These are phyloP conservation scores for Scolopax rusticola DNA, from an alignment of 2,797 vertebrate genomes.

Conservation along the genomic window DNA sequence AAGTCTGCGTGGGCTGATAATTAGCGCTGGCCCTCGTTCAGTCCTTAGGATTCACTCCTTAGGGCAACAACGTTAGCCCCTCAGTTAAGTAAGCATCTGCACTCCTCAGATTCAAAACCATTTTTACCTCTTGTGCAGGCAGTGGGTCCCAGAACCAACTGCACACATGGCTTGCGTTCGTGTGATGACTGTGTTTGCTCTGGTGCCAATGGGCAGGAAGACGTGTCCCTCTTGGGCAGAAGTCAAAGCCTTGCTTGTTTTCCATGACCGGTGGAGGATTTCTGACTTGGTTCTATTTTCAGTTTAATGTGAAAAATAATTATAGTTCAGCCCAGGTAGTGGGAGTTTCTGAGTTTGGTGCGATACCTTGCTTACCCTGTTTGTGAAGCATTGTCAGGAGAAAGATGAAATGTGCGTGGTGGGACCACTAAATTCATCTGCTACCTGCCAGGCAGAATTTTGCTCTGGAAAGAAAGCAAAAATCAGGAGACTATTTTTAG, in stretches of 20 bases:
- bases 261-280: neutral
- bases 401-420: neutral
- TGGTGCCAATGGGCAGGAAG: neutral
- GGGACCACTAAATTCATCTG: neutral
- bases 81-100: neutral
- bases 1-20: neutral
- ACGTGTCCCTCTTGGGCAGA: neutral
- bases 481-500: neutral
- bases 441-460: neutral
- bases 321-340: neutral
- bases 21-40: neutral
- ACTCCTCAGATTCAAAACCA: rapidly evolving
- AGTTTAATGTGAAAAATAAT: neutral
- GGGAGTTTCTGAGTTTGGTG: neutral
- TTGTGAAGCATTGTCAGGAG: neutral
- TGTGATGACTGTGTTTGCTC: neutral
- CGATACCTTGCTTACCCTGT: neutral
- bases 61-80: neutral
- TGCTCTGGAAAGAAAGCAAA: neutral
- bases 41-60: neutral
- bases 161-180: rapidly evolving
- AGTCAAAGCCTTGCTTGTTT: neutral
- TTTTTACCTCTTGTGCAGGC: neutral
- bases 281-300: neutral
- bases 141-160: rapidly evolving